phyloP scores from a whole-genome alignment of 2,113 vertebrate species.

The Lepisosteus oculatus region DNA sequence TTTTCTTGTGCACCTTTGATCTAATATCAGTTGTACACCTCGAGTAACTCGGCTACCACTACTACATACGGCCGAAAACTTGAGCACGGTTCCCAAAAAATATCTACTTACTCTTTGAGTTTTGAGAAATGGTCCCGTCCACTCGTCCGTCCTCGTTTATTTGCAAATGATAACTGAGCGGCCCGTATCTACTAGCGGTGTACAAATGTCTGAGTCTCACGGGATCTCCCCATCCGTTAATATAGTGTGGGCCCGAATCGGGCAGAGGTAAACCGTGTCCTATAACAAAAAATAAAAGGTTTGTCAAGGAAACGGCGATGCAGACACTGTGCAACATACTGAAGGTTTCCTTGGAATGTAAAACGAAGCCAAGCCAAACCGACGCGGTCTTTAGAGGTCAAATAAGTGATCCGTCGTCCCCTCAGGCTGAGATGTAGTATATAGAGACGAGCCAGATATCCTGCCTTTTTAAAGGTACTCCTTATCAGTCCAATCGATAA shows the following conservation, averaged over 20 bases:
- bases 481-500: conserved; percentile 74
- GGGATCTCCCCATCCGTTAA: conserved; percentile 79
- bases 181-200: conserved; percentile 68
- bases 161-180: conserved; percentile 71
- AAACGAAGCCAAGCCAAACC: conserved; percentile 8
- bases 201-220: conserved; percentile 83
- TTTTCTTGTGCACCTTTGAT: too few relatives aligned
- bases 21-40: too few relatives aligned
- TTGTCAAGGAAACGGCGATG: conserved; percentile 43
- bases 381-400: neutral
- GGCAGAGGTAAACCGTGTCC: conserved; percentile 52
- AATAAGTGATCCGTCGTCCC: neutral
- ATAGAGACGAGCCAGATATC: conserved; percentile 36
- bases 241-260: conserved; percentile 73
- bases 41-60: too few relatives aligned
- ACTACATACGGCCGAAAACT: too few relatives aligned
- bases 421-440: neutral
- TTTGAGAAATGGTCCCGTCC: conserved; percentile 68
- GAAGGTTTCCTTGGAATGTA: neutral
- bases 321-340: conserved; percentile 41
- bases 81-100: neutral
- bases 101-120: conserved; percentile 74
- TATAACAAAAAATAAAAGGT: conserved; percentile 41
- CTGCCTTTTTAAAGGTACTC: conserved; percentile 70
- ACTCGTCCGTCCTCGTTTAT: conserved; percentile 77